Conservation (phyloP, 1,140 invertebrate species). For the Anadara kagoshimensis region DNA sequence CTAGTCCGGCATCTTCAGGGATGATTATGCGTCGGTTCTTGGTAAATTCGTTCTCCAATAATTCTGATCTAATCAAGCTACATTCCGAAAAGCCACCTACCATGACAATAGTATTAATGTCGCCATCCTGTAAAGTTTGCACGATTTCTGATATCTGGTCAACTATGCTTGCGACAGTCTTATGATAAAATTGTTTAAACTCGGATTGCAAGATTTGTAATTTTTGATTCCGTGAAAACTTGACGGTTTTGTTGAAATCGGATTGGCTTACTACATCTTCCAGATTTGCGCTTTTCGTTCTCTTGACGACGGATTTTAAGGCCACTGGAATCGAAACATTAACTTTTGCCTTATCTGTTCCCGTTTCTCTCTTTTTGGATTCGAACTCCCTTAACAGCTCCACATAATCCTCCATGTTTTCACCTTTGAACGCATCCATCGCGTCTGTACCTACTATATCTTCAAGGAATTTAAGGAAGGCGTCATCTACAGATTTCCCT, state of each 20-base stretch:
- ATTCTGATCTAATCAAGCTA: constrained; percentile 2
- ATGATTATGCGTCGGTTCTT: constrained; percentile 15
- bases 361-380: constrained; percentile 30
- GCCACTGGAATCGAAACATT: constrained; percentile 30
- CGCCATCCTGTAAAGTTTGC: no score
- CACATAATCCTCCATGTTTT: constrained; percentile 34
- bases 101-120: neutral
- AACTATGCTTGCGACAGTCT: no score
- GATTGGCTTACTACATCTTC: neutral
- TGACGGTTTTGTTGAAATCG: neutral
- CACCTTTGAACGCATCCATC: constrained; percentile 11
- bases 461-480: constrained; percentile 20
- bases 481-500: constrained; percentile 33
- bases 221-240: no score
- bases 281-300: neutral
- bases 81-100: constrained; percentile 7
- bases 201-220: no score
- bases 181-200: no score
- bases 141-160: no score
- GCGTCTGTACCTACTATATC: constrained; percentile 19
- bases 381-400: constrained; percentile 44
- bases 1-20: constrained; percentile 25
- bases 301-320: constrained; percentile 13
- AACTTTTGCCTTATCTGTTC: constrained; percentile 22
- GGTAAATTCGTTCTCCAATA: neutral